A percentile compares a stretch with the other conserved stretches of the same genome.
phyloP scores from a whole-genome alignment of 2,797 vertebrate genomes.

The Nyctalus aviator region DNA sequence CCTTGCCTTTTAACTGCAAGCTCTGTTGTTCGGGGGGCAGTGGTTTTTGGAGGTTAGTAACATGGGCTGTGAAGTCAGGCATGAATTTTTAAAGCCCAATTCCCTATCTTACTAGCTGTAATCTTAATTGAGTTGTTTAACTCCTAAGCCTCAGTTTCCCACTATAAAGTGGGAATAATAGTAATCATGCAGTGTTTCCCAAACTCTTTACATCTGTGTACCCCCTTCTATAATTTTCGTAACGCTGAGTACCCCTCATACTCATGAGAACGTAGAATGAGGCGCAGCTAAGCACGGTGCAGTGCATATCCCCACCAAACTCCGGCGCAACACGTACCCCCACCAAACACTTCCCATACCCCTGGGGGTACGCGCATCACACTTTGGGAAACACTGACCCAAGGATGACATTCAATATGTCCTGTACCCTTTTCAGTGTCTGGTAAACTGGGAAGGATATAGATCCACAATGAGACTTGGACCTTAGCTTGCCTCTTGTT shows the following conservation, averaged over 20 bases:
- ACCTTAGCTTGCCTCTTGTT: not conserved
- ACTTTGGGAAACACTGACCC: not conserved
- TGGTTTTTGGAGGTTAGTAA: constrained; percentile 2
- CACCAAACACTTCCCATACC: too few relatives aligned
- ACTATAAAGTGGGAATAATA: not conserved
- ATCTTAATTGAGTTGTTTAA: constrained; percentile 22
- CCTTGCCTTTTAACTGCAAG: not conserved
- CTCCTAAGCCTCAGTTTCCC: not conserved
- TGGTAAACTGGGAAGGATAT: not conserved
- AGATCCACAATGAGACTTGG: not conserved
- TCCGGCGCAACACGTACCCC: too few relatives aligned
- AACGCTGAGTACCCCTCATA: too few relatives aligned
- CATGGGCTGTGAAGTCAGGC: not conserved
- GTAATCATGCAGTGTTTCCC: not conserved
- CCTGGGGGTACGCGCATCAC: too few relatives aligned
- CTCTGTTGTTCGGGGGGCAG: not conserved
- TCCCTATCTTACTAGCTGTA: not conserved
- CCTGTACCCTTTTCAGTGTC: not conserved
- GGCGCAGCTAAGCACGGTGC: too few relatives aligned
- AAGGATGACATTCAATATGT: not conserved
- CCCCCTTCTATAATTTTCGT: too few relatives aligned
- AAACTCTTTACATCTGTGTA: too few relatives aligned
- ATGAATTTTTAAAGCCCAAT: constrained; percentile 14
- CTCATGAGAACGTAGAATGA: too few relatives aligned
- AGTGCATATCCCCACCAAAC: too few relatives aligned